phyloP scores from a whole-genome alignment of 2,113 vertebrate genomes.

The Xenopus borealis region DNA sequence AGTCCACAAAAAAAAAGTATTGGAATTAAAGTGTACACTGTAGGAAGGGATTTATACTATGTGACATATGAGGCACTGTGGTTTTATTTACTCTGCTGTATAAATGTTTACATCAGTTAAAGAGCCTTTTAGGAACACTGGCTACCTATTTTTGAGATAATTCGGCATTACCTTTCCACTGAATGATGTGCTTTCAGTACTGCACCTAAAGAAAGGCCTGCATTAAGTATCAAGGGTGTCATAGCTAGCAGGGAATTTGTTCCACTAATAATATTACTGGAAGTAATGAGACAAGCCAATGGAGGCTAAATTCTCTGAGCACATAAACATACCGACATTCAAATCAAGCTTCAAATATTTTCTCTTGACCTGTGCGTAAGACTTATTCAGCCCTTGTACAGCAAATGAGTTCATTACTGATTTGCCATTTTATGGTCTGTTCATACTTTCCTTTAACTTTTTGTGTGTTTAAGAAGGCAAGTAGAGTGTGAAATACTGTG shows the following conservation, averaged over 20 bases:
- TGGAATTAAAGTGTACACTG: not conserved
- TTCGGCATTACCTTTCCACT: conserved; percentile 35
- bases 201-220: conserved; percentile 38
- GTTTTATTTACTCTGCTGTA: conserved; percentile 32
- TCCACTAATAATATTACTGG: conserved; percentile 40
- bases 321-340: conserved; percentile 38
- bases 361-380: conserved; percentile 15
- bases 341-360: conserved; percentile 15
- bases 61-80: conserved; percentile 6
- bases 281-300: conserved; percentile 38
- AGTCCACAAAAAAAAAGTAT: not conserved
- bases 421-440: not conserved
- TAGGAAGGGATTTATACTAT: conserved; percentile 18
- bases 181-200: conserved; percentile 43
- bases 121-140: conserved; percentile 33
- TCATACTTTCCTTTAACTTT: too few relatives aligned
- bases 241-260: conserved; percentile 40
- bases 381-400: conserved; percentile 27
- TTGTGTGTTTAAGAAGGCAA: too few relatives aligned
- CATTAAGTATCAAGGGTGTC: conserved; percentile 33
- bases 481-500: too few relatives aligned
- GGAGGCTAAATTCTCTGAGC: conserved; percentile 38
- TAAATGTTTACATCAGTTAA: conserved; percentile 44
- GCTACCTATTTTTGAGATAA: conserved; percentile 36
- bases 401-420: conserved; percentile 28